These are phyloP conservation scores for Microcebus griseorufus DNA, from an alignment of 2,113 vertebrate species.

Conservation along the genomic window DNA sequence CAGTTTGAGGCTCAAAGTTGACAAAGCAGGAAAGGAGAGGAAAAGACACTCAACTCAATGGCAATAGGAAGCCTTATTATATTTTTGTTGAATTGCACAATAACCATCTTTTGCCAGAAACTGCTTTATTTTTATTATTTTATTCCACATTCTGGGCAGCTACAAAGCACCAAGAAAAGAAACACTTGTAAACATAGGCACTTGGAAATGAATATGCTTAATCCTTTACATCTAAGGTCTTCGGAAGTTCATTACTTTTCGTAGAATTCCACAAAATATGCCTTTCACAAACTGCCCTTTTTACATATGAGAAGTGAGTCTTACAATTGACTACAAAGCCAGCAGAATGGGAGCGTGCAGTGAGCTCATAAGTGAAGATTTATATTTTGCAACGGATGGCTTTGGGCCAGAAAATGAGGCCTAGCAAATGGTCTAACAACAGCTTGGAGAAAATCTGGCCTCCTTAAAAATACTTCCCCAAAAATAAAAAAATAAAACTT, in stretches of 20 bases:
- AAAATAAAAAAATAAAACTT: neutral
- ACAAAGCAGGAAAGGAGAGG: neutral
- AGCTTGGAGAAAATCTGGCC: constrained; percentile 67
- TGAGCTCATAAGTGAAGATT: constrained; percentile 64
- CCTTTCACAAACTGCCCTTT: constrained; percentile 11
- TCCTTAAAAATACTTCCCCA: constrained; percentile 56
- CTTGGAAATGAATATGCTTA: constrained; percentile 9
- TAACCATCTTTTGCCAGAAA: constrained; percentile 68
- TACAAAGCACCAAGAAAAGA: constrained; percentile 63
- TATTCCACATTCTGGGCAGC: constrained; percentile 58
- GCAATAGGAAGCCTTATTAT: constrained; percentile 32
- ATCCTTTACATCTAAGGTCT: constrained; percentile 55
- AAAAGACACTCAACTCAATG: constrained; percentile 16
- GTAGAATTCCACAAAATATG: constrained; percentile 15
- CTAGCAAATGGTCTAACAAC: constrained; percentile 54
- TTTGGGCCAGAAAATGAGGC: constrained; percentile 60
- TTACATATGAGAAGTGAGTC: neutral
- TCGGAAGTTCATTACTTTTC: constrained; percentile 37
- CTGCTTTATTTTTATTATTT: constrained; percentile 67
- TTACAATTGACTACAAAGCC: constrained; percentile 3
- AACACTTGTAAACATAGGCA: constrained; percentile 51
- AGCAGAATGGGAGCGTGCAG: neutral
- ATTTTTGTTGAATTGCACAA: constrained; percentile 59
- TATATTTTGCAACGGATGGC: constrained; percentile 64
- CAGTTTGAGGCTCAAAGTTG: neutral